Evolutionary conservation across 2,888 invertebrate species (phyloP), one percentile per base, ranked within the genome.

Genomic region (Bimastos eiseni): DNA sequence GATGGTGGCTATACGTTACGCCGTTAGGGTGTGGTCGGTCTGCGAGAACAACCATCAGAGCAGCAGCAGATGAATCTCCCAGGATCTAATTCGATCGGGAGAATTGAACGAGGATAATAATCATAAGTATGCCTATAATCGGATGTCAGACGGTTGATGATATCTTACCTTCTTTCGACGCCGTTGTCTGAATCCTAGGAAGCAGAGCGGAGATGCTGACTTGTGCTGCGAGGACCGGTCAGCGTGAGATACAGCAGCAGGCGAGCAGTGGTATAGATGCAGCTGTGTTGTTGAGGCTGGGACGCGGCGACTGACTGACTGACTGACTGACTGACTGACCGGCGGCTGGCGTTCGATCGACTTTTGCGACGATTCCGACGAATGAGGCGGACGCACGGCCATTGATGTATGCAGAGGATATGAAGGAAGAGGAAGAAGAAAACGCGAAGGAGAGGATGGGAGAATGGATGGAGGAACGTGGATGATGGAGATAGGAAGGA

Each of bases 391-490:
- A 70, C 1, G 70, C 70, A n/a, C 6, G 2, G 70, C n/a, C 70
- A n/a, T 1, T 70, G 70, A 70, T 70, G n/a, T 70, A 70, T 70
- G 70, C 70, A 70, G 17, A 13, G 70, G n/a, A 70, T 2, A n/a
- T n/a, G 70, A 24, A 49, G 49, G 49, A 49, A 24, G 24, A 24
- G 24, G 49, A 49, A 24, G 49, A 84, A 30, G 33, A 38, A n/a
- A n/a, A n/a, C n/a, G n/a, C n/a, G n/a, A n/a, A n/a, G n/a, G n/a
- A 30, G 83, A 24, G 24, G 83, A 30, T 3, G 30, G 17, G 34
- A 30, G 34, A 24, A 83, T 3, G n/a, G 11, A n/a, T n/a, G 13
- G n/a, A 97, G 97, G 92, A 97, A 97, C 4, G 55, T 11, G 24
- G 34, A 55, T 11, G 89, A 55, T n/a, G 37, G 70, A 84, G 33